phyloP scores from a whole-genome alignment of 2,797 vertebrate species.

The Sibirionetta formosa region DNA sequence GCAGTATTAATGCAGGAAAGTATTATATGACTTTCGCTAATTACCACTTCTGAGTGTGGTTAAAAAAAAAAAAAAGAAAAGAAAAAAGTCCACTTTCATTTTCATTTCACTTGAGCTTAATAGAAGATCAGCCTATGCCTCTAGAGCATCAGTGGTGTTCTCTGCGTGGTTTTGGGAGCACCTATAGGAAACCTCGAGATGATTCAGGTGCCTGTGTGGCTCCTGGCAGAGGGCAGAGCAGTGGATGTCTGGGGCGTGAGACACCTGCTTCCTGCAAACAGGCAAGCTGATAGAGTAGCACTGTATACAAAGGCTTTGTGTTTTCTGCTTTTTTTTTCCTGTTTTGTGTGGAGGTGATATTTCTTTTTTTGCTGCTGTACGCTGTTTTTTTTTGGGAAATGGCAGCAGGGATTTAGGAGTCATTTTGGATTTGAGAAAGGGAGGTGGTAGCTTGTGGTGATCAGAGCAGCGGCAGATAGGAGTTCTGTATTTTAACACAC shows the following conservation, averaged over 20 bases:
- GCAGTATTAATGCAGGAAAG: neutral
- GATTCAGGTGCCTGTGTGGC: neutral
- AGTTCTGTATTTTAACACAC: neutral
- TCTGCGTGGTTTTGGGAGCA: neutral
- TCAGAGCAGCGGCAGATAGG: fast-evolving
- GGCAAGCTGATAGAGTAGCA: neutral
- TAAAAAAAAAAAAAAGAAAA: neutral
- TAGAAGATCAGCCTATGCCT: neutral
- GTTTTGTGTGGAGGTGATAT: neutral
- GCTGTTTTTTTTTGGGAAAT: neutral
- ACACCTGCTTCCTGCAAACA: neutral
- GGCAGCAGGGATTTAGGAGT: neutral
- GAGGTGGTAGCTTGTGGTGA: neutral
- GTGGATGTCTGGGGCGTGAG: neutral
- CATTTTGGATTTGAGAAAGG: neutral
- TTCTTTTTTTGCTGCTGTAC: neutral
- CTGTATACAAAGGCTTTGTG: neutral
- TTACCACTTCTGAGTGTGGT: neutral
- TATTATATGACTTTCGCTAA: neutral
- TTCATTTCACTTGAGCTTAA: neutral
- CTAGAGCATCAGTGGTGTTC: neutral
- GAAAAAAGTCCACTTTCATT: neutral
- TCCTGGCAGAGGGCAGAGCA: neutral
- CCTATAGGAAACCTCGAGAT: constrained; percentile 11
- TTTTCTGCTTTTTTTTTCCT: neutral